Percentiles rank a stretch among this genome's conserved stretches.
These are phyloP conservation scores for Platypus cylindrus DNA, from an alignment of 2,888 invertebrate species.

Conservation along the genomic window DNA sequence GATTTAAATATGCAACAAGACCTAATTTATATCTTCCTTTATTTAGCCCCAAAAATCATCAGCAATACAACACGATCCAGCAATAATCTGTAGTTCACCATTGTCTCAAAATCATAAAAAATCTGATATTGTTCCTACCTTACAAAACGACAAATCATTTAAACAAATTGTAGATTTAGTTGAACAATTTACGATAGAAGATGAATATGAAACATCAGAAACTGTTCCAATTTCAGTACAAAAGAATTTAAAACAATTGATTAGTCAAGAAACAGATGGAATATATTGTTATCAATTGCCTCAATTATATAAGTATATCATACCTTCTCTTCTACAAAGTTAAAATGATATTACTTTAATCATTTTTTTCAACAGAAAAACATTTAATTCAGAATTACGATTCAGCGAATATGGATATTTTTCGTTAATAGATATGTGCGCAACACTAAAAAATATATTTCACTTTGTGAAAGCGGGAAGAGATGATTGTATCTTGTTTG, in stretches of 20 bases:
- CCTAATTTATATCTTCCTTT: too few relatives aligned
- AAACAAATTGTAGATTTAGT: too few relatives aligned
- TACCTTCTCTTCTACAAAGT: not conserved
- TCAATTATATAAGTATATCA: not conserved
- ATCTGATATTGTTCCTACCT: too few relatives aligned
- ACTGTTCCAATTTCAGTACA: slow-evolving; percentile 24
- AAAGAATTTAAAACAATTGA: slow-evolving; percentile 26
- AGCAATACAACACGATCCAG: too few relatives aligned
- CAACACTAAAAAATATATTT: slow-evolving; percentile 26
- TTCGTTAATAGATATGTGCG: slow-evolving; percentile 27
- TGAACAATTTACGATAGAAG: slow-evolving; percentile 1
- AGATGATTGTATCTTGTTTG: slow-evolving; percentile 30
- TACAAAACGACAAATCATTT: too few relatives aligned
- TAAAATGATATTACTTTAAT: not conserved
- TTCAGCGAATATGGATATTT: slow-evolving; percentile 26
- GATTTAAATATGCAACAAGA: too few relatives aligned
- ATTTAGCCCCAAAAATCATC: too few relatives aligned
- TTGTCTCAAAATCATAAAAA: slow-evolving; percentile 3
- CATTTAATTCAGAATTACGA: slow-evolving; percentile 23
- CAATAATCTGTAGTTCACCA: not conserved
- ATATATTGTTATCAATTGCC: slow-evolving; percentile 24
- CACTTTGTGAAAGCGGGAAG: slow-evolving; percentile 23
- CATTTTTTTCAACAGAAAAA: slow-evolving; percentile 19
- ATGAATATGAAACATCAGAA: slow-evolving; percentile 8
- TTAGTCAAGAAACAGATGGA: slow-evolving; percentile 34